Evolutionary conservation across 1,140 invertebrate species (phyloP).

Genomic region (Hyphantria cunea): DNA sequence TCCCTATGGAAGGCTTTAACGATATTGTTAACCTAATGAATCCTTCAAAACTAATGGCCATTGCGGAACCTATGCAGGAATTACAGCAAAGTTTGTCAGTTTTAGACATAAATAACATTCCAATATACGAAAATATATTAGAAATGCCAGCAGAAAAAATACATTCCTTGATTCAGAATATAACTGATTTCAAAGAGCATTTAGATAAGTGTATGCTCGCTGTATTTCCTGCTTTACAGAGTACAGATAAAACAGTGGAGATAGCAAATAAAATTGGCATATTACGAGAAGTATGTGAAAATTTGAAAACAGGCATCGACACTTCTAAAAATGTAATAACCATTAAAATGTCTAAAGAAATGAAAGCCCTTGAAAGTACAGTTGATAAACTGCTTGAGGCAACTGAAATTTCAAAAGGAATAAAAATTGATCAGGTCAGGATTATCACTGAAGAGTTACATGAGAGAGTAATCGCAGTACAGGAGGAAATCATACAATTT

Average conservation of each 20-base stretch:
- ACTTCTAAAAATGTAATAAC: slow-evolving; percentile 23
- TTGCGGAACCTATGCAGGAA: slow-evolving; percentile 74
- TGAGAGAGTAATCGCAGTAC: slow-evolving; percentile 38
- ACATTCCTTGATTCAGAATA: slow-evolving; percentile 47
- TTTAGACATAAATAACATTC: slow-evolving; percentile 60
- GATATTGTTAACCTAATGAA: slow-evolving; percentile 43
- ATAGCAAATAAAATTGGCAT: slow-evolving; percentile 51
- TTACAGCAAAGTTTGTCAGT: slow-evolving; percentile 62
- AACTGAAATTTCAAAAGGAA: slow-evolving; percentile 41
- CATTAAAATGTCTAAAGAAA: slow-evolving; percentile 28
- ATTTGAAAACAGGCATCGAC: slow-evolving; percentile 46
- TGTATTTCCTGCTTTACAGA: slow-evolving; percentile 50
- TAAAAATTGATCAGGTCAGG: slow-evolving; percentile 53
- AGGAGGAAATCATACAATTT: slow-evolving; percentile 57
- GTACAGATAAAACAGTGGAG: slow-evolving; percentile 46
- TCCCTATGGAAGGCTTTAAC: slow-evolving; percentile 53
- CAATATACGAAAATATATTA: slow-evolving; percentile 58
- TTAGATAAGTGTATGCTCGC: slow-evolving; percentile 53
- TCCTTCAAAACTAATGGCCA: slow-evolving; percentile 51
- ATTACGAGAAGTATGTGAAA: slow-evolving; percentile 46
- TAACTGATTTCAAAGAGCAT: slow-evolving; percentile 55
- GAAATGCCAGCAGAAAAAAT: slow-evolving; percentile 56
- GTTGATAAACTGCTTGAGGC: slow-evolving; percentile 47
- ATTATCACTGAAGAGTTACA: slow-evolving; percentile 49
- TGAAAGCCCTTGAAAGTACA: slow-evolving; percentile 36